Conservation (phyloP, 2,888 invertebrate genomes). For the Diarsia rubi region DNA sequence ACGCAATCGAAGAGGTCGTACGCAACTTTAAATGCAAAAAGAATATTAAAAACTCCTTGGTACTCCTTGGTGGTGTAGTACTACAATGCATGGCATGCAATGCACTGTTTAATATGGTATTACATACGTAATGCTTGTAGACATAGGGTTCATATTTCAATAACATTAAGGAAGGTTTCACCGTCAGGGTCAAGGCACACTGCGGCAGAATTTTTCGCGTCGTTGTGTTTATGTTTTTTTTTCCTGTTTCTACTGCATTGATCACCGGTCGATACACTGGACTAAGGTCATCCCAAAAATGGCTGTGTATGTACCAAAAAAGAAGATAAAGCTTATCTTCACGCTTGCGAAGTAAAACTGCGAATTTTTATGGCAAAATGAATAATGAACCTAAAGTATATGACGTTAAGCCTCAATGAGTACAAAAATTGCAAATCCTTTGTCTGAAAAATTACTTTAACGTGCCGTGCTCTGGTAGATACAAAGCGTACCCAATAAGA, state of each 20-base stretch:
- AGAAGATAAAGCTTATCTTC: slow-evolving; percentile 1
- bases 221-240: slow-evolving; percentile 18
- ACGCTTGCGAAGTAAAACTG: background rate
- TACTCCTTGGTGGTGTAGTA: background rate
- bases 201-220: slow-evolving; percentile 31
- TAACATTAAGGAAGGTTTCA: slow-evolving; percentile 4
- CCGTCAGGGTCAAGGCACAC: slow-evolving; percentile 46
- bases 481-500: slow-evolving; percentile 13
- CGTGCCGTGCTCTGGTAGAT: slow-evolving; percentile 20
- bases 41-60: slow-evolving; percentile 14
- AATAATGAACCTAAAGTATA: slow-evolving; percentile 3
- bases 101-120: background rate
- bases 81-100: slow-evolving; percentile 18
- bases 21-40: slow-evolving; percentile 36
- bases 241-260: slow-evolving; percentile 20
- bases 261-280: slow-evolving; percentile 8
- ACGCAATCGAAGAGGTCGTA: slow-evolving; percentile 43
- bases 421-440: slow-evolving; percentile 20
- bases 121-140: background rate
- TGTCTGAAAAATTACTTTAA: slow-evolving; percentile 35
- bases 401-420: slow-evolving; percentile 2
- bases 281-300: background rate
- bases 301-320: background rate
- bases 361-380: background rate
- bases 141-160: slow-evolving; percentile 32